Percentiles rank a stretch among this genome's conserved stretches.
Conservation (phyloP, 2,888 invertebrate species). For the Leptinotarsa juncta region DNA sequence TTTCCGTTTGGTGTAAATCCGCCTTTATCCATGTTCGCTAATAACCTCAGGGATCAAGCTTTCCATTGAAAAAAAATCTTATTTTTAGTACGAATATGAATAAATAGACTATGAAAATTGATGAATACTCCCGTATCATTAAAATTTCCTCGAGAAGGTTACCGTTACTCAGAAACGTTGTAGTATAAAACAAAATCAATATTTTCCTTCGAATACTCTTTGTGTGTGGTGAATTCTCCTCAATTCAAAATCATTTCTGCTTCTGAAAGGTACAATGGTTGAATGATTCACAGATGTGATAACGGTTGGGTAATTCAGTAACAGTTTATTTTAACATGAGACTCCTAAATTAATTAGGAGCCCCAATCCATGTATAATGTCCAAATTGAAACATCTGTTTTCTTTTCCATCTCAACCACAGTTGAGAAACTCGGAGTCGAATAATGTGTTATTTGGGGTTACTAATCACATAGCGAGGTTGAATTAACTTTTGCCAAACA, state of each 20-base stretch:
- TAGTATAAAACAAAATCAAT: too few relatives aligned
- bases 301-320: background rate
- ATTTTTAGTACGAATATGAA: too few relatives aligned
- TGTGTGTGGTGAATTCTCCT: background rate
- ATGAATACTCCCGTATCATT: too few relatives aligned
- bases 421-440: background rate
- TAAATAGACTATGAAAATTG: too few relatives aligned
- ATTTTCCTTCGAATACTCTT: too few relatives aligned
- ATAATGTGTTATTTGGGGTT: slow-evolving; percentile 3
- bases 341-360: background rate
- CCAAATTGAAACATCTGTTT: background rate
- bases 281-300: background rate
- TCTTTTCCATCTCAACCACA: background rate
- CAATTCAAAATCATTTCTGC: background rate
- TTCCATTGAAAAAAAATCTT: too few relatives aligned
- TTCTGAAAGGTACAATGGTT: background rate
- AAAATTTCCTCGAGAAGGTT: too few relatives aligned
- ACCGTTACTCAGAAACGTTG: too few relatives aligned
- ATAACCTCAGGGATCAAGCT: too few relatives aligned
- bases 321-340: background rate
- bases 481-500: slow-evolving; percentile 21
- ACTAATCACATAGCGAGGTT: slow-evolving; percentile 13
- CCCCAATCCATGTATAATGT: background rate
- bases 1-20: too few relatives aligned
- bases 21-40: too few relatives aligned